Conservation (phyloP, 2,888 invertebrate species). For the Neelides folsomi region DNA sequence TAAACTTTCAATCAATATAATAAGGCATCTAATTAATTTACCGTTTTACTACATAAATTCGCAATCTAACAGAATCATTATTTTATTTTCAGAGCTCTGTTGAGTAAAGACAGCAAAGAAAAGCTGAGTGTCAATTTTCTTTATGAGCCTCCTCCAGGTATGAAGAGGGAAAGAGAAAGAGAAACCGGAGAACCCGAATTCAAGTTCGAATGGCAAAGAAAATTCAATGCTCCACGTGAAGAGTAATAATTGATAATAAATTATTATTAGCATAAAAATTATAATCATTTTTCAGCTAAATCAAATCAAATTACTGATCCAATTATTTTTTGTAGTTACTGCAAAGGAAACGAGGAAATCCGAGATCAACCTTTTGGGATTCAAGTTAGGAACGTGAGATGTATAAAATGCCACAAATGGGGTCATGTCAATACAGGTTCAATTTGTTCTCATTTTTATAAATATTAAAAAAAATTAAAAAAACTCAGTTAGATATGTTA, state of each 20-base stretch:
- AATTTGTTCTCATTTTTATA: not conserved
- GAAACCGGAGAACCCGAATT: constrained; percentile 91
- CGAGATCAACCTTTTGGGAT: constrained; percentile 98
- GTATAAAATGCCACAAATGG: constrained; percentile 99
- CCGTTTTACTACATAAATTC: too few species aligned
- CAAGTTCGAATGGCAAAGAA: constrained; percentile 99
- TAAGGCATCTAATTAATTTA: too few species aligned
- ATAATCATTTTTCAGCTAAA: constrained; percentile 2
- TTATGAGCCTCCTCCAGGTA: constrained; percentile 98
- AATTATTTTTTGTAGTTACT: constrained; percentile 56
- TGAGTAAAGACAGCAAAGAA: constrained; percentile 97
- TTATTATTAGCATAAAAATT: constrained; percentile 1
- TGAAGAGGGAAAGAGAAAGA: constrained; percentile 77
- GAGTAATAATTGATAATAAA: constrained; percentile 42
- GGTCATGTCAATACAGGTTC: constrained; percentile 88
- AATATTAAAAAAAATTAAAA: constrained; percentile 3
- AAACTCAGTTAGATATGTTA: not conserved
- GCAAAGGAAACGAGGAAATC: constrained; percentile 94
- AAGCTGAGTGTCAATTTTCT: constrained; percentile 96
- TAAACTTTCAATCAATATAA: too few species aligned
- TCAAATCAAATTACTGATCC: not conserved
- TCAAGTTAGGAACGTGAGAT: constrained; percentile 89
- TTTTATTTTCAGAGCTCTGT: constrained; percentile 56
- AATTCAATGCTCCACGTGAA: constrained; percentile 97
- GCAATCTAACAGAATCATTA: too few species aligned